phyloP scores from a whole-genome alignment of 2,113 vertebrate genomes.

The Phylloscopus whistleri region DNA sequence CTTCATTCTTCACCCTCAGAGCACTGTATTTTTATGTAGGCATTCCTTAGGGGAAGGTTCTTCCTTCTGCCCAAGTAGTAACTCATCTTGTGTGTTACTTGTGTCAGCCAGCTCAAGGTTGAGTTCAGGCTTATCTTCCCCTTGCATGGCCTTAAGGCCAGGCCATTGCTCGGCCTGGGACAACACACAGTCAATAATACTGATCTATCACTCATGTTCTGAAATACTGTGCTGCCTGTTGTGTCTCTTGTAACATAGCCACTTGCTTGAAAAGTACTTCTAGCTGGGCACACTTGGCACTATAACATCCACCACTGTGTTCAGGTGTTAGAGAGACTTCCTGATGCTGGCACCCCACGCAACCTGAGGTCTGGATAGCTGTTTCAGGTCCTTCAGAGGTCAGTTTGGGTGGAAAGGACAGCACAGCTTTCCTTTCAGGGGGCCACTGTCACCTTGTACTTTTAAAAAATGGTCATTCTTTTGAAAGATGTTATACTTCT shows the following conservation, averaged over 20 bases:
- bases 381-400: neutral
- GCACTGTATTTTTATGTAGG: rapidly evolving
- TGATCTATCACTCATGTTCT: neutral
- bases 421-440: neutral
- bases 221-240: neutral
- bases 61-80: neutral
- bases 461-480: neutral
- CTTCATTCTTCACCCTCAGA: neutral
- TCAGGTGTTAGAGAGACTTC: neutral
- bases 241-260: neutral
- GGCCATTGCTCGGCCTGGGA: neutral
- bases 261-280: neutral
- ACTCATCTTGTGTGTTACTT: neutral
- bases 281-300: neutral
- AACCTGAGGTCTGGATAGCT: neutral
- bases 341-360: neutral
- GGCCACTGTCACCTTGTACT: neutral
- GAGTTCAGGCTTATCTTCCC: neutral
- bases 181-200: rapidly evolving
- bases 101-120: neutral
- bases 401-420: neutral
- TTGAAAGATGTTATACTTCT: neutral
- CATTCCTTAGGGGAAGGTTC: neutral
- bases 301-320: neutral
- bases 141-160: neutral